These are phyloP conservation scores for Lepilemur septentrionalis DNA, from an alignment of 2,797 vertebrate species.

Conservation along the genomic window DNA sequence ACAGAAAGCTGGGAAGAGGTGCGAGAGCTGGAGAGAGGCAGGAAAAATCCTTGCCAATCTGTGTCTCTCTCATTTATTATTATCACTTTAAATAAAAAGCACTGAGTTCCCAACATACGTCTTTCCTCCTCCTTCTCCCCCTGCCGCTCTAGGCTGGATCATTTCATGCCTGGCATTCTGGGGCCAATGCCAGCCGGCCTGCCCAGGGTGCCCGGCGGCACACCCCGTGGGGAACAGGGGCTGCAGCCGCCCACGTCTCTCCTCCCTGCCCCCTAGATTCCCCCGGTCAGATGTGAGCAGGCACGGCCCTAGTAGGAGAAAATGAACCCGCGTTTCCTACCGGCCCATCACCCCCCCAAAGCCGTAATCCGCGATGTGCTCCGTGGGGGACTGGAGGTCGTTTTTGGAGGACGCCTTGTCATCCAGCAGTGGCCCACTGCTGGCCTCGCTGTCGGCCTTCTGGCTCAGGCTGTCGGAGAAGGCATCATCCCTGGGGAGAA, in stretches of 20 bases:
- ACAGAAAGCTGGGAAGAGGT: background rate
- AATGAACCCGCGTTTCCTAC: constrained; percentile 80
- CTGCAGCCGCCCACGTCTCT: background rate
- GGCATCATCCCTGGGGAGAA: constrained; percentile 91
- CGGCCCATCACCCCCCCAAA: constrained; percentile 92
- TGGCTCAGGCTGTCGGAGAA: constrained; percentile 95
- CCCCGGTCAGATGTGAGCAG: background rate
- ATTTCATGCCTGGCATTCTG: background rate
- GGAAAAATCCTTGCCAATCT: background rate
- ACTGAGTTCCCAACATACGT: background rate
- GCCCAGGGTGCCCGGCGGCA: background rate
- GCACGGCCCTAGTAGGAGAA: background rate
- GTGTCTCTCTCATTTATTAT: background rate
- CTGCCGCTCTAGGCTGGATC: background rate
- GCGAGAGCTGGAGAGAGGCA: background rate
- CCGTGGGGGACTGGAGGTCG: constrained; percentile 94
- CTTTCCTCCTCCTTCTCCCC: background rate
- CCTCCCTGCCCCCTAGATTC: background rate
- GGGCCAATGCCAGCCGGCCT: background rate
- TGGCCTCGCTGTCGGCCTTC: constrained; percentile 92
- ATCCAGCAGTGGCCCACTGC: constrained; percentile 91
- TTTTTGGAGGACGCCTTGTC: constrained; percentile 92
- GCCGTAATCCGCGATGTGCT: constrained; percentile 91
- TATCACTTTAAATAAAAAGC: constrained; percentile 5
- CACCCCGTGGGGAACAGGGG: background rate